phyloP scores from a whole-genome alignment of 2,797 vertebrate species.

The Acridotheres tristis region DNA sequence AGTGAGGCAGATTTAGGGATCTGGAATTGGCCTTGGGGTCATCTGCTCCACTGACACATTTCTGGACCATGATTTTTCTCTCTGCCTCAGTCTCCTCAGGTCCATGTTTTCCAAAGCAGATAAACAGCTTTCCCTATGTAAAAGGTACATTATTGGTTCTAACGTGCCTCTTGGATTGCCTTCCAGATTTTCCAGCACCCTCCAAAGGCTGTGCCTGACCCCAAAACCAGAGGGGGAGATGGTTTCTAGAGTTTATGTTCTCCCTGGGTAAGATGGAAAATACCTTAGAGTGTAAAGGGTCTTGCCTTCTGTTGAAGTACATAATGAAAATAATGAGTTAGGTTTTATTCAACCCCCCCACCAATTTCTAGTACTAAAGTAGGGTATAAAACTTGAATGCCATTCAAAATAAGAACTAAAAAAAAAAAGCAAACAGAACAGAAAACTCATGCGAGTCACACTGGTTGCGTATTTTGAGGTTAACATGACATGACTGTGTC shows the following conservation, averaged over 20 bases:
- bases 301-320: neutral
- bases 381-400: neutral
- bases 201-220: neutral
- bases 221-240: neutral
- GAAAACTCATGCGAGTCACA: neutral
- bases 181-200: neutral
- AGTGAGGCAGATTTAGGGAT: neutral
- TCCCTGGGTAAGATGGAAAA: neutral
- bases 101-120: neutral
- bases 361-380: neutral
- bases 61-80: neutral
- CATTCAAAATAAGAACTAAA: neutral
- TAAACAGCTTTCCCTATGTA: neutral
- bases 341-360: neutral
- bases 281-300: neutral
- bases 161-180: neutral
- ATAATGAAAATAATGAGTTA: neutral
- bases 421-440: neutral
- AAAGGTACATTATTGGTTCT: neutral
- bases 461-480: neutral
- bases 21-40: neutral
- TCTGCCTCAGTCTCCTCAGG: neutral
- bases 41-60: neutral
- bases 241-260: neutral
- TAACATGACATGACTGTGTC: constrained; percentile 9